Evolutionary conservation across 2,797 vertebrate genomes (phyloP).

Genomic region (Oreonectes daqikongensis): DNA sequence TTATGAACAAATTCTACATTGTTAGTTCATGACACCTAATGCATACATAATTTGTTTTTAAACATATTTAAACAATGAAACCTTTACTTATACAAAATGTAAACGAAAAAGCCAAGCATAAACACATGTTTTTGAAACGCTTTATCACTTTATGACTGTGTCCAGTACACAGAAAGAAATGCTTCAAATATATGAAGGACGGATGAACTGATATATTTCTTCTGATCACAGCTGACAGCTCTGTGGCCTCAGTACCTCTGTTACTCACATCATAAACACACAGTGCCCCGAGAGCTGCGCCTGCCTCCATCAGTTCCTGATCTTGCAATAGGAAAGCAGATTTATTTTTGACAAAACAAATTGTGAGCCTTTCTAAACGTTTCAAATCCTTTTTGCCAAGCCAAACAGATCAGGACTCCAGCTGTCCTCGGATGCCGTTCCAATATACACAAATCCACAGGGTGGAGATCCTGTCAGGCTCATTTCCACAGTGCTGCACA

Average conservation of each 20-base stretch:
- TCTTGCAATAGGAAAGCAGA: conserved; percentile 18
- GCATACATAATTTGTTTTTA: neutral
- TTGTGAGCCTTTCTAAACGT: conserved; percentile 22
- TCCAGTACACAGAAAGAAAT: conserved; percentile 3
- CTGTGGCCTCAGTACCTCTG: conserved; percentile 4
- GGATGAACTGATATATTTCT: neutral
- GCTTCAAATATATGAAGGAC: neutral
- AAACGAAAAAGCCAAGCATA: neutral
- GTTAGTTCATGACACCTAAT: too few species aligned
- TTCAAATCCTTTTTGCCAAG: conserved; percentile 11
- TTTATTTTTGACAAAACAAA: conserved; percentile 31
- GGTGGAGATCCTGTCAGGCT: conserved; percentile 16
- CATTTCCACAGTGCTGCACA: neutral
- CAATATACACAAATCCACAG: conserved; percentile 31
- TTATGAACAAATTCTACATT: too few species aligned
- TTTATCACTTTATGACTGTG: neutral
- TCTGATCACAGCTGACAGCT: conserved; percentile 4
- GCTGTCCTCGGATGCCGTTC: conserved; percentile 21
- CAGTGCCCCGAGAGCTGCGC: neutral
- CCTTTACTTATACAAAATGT: neutral
- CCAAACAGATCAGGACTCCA: conserved; percentile 19
- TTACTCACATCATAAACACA: conserved; percentile 19
- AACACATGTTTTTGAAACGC: neutral
- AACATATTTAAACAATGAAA: too few species aligned
- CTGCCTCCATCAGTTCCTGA: conserved; percentile 24